Evolutionary conservation across 2,113 vertebrate species (phyloP).

Genomic region (Mionectes macconnelli): DNA sequence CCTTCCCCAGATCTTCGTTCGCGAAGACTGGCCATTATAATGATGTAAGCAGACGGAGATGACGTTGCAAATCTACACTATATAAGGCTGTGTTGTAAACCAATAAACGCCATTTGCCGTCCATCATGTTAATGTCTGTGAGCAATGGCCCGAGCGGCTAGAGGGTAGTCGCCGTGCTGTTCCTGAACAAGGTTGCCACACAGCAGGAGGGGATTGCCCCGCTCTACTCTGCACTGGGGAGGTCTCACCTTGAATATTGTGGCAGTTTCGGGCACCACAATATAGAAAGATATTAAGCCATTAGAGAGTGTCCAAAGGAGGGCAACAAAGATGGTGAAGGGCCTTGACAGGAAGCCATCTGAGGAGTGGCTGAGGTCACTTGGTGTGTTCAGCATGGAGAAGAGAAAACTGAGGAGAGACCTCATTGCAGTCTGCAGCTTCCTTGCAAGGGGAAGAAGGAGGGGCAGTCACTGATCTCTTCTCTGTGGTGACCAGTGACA

Average conservation of each 20-base stretch:
- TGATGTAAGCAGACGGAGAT: too few relatives aligned
- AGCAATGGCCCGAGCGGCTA: too few relatives aligned
- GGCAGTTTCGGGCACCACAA: background rate
- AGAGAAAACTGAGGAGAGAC: background rate
- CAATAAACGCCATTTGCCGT: too few relatives aligned
- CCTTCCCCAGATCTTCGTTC: too few relatives aligned
- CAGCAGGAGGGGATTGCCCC: background rate
- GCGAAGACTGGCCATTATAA: too few relatives aligned
- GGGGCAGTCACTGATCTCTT: background rate
- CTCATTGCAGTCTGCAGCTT: background rate
- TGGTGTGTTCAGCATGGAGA: background rate
- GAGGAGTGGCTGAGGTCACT: background rate
- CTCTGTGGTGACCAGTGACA: background rate
- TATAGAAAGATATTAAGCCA: background rate
- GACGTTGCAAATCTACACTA: too few relatives aligned
- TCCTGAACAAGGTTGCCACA: too few relatives aligned
- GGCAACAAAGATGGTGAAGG: background rate
- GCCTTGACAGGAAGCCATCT: background rate
- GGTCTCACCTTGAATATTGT: background rate
- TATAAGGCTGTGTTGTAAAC: too few relatives aligned
- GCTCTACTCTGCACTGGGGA: background rate
- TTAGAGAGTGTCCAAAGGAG: background rate
- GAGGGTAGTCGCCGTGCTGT: too few relatives aligned
- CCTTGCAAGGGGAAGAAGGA: background rate
- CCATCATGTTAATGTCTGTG: too few relatives aligned